These are phyloP conservation scores for Thera obeliscata DNA, from an alignment of 2,888 invertebrate genomes.

Conservation along the genomic window DNA sequence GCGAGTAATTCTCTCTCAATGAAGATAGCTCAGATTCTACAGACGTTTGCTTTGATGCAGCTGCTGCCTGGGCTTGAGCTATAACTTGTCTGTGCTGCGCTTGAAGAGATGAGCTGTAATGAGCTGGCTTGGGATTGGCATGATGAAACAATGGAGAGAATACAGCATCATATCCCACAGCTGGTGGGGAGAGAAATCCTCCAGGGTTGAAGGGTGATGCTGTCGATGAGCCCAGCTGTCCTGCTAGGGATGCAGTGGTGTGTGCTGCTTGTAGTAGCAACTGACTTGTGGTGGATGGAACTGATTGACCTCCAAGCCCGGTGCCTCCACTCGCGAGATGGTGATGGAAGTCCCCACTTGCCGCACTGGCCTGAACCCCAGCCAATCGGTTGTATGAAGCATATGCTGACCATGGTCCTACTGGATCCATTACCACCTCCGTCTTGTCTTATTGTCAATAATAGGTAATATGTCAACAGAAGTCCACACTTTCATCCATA, in stretches of 20 bases:
- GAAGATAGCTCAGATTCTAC: constrained; percentile 84
- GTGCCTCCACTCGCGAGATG: constrained; percentile 86
- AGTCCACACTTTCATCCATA: constrained; percentile 84
- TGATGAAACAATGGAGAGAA: constrained; percentile 93
- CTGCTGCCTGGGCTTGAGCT: constrained; percentile 83
- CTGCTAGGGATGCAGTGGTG: constrained; percentile 85
- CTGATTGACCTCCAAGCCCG: constrained; percentile 80
- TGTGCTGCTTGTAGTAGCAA: constrained; percentile 87
- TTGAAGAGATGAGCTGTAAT: constrained; percentile 87
- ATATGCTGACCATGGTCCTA: constrained; percentile 94
- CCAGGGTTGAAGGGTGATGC: constrained; percentile 88
- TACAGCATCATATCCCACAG: constrained; percentile 92
- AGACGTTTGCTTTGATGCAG: constrained; percentile 83
- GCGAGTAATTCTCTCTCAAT: constrained; percentile 85
- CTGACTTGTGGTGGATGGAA: constrained; percentile 87
- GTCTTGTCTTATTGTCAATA: constrained; percentile 73
- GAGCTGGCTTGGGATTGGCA: constrained; percentile 89
- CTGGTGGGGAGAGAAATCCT: constrained; percentile 89
- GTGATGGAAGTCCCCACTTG: constrained; percentile 88
- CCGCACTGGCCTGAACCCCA: constrained; percentile 87
- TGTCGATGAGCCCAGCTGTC: constrained; percentile 85
- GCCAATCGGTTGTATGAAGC: constrained; percentile 93
- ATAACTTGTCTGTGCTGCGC: constrained; percentile 89
- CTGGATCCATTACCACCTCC: constrained; percentile 92
- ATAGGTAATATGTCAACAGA: constrained; percentile 78